phyloP scores from a whole-genome alignment of 2,888 invertebrate genomes.

The Seladonia tumulorum region DNA sequence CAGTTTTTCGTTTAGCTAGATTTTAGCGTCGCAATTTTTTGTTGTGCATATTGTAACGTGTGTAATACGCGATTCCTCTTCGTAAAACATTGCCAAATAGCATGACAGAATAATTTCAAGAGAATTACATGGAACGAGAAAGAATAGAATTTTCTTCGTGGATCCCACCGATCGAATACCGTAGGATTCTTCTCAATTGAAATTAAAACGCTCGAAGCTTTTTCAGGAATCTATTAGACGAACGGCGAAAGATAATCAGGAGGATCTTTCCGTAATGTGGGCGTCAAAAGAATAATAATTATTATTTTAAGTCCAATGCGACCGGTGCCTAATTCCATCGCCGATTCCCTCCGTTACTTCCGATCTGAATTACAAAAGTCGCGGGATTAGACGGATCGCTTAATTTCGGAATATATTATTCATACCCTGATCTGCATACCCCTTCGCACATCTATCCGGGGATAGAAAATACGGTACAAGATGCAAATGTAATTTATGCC shows the following conservation, averaged over 20 bases:
- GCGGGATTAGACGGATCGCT: constrained; percentile 54
- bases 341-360: neutral
- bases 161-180: too few species aligned
- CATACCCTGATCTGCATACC: constrained; percentile 51
- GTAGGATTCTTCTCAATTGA: neutral
- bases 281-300: neutral
- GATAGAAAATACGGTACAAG: constrained; percentile 56
- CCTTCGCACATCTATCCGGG: constrained; percentile 32
- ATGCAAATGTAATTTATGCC: constrained; percentile 64
- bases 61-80: too few species aligned
- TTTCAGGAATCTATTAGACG: neutral
- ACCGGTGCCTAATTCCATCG: neutral
- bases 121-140: too few species aligned
- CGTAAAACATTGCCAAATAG: too few species aligned
- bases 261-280: neutral
- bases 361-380: constrained; percentile 57
- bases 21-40: too few species aligned
- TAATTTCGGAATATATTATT: constrained; percentile 65
- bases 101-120: too few species aligned
- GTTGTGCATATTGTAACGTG: too few species aligned
- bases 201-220: neutral
- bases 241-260: neutral
- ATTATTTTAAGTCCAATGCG: neutral
- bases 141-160: too few species aligned
- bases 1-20: too few species aligned